Conservation (phyloP, 2,888 invertebrate genomes). For the Drosophila quinaria region DNA sequence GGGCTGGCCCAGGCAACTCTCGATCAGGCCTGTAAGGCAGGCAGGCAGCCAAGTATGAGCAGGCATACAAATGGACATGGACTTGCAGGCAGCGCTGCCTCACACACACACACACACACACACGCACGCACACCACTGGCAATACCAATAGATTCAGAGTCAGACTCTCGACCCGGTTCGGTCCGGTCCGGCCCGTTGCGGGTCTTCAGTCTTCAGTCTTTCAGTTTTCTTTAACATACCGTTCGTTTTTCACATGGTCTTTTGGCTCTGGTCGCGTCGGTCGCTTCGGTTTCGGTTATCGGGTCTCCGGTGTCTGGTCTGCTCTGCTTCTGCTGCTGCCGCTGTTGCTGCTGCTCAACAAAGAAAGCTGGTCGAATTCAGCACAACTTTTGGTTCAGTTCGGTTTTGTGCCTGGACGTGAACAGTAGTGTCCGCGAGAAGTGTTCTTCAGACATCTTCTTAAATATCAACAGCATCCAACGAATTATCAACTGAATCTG, state of each 20-base stretch:
- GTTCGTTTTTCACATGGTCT: conserved; percentile 67
- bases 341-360: conserved; percentile 75
- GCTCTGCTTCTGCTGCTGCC: conserved; percentile 27
- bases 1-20: conserved; percentile 47
- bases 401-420: conserved; percentile 83
- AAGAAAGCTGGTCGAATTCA: conserved; percentile 83
- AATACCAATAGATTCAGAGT: conserved; percentile 12
- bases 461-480: background rate
- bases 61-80: conserved; percentile 57
- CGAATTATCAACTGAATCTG: background rate
- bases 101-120: conserved; percentile 28
- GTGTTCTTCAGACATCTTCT: conserved; percentile 37
- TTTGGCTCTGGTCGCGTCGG: conserved; percentile 48
- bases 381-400: conserved; percentile 82
- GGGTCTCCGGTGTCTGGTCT: conserved; percentile 33
- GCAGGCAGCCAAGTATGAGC: conserved; percentile 50
- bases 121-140: conserved; percentile 1
- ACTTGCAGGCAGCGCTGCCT: conserved; percentile 42
- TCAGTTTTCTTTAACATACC: conserved; percentile 53
- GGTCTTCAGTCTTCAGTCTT: conserved; percentile 53
- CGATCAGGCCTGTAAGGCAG: conserved; percentile 48
- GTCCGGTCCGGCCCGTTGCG: conserved; percentile 12
- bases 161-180: conserved; percentile 26
- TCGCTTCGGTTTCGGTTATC: conserved; percentile 53
- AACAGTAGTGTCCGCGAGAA: conserved; percentile 71